These are phyloP conservation scores for Melanogrammus aeglefinus DNA, from an alignment of 2,797 vertebrate genomes.

Conservation along the genomic window DNA sequence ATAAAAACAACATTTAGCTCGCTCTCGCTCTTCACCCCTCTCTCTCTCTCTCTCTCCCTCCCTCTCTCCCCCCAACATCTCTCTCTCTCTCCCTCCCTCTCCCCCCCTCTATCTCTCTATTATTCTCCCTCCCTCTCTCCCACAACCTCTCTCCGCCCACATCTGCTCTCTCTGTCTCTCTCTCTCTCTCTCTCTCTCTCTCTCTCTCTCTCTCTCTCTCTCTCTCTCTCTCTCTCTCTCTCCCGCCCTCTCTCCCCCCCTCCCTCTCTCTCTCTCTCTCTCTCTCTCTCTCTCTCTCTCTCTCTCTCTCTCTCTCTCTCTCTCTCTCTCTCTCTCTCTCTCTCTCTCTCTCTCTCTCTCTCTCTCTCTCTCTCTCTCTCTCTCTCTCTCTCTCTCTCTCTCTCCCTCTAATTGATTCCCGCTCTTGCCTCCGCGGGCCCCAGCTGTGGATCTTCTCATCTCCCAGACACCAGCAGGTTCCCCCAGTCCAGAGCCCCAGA, in stretches of 20 bases:
- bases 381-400: conserved; percentile 33
- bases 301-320: conserved; percentile 41
- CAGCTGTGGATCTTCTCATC: conserved; percentile 75
- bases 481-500: conserved; percentile 66
- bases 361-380: conserved; percentile 51
- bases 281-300: conserved; percentile 48
- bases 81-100: too few species aligned
- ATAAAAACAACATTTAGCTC: conserved; percentile 77
- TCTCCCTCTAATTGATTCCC: conserved; percentile 21
- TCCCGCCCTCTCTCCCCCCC: neutral
- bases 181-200: too few species aligned
- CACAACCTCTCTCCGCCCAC: too few species aligned
- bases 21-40: conserved; percentile 28
- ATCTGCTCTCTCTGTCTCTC: too few species aligned
- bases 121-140: too few species aligned
- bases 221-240: conserved; percentile 56
- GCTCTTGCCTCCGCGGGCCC: conserved; percentile 50
- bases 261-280: neutral
- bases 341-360: neutral
- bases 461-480: conserved; percentile 72
- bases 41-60: too few species aligned
- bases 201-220: conserved; percentile 36
- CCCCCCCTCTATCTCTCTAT: too few species aligned
- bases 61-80: too few species aligned
- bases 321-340: neutral